phyloP scores from a whole-genome alignment of 1,140 invertebrate genomes.

The Platorchestia sp. region DNA sequence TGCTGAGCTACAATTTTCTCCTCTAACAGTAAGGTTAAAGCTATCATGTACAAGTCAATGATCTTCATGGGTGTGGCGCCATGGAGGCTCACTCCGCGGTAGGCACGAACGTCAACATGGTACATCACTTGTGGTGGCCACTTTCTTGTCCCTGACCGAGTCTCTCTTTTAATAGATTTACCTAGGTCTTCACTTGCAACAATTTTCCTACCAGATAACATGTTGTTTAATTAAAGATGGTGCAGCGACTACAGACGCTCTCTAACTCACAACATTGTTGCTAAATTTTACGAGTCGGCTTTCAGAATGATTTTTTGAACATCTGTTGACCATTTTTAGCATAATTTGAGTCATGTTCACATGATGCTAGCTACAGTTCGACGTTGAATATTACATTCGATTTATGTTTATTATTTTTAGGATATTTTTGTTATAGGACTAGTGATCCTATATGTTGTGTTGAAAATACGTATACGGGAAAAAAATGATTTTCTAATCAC shows the following conservation, averaged over 20 bases:
- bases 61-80: not conserved
- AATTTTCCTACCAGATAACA: not conserved
- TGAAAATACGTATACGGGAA: no score
- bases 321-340: not conserved
- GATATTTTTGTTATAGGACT: no score
- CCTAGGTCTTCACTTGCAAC: not conserved
- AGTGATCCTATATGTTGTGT: no score
- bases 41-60: not conserved
- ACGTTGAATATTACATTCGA: no score
- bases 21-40: not conserved
- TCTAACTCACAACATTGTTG: not conserved
- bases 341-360: no score
- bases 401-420: no score
- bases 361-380: no score
- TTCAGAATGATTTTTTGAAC: not conserved
- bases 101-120: not conserved
- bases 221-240: not conserved
- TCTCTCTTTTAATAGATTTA: not conserved
- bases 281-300: not conserved
- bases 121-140: not conserved
- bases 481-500: no score
- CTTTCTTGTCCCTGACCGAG: not conserved
- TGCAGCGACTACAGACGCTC: not conserved
- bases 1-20: not conserved
- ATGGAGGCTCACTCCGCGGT: not conserved